Evolutionary conservation across 1,140 invertebrate genomes (phyloP).

Genomic region (Acyrthosiphon pisum): DNA sequence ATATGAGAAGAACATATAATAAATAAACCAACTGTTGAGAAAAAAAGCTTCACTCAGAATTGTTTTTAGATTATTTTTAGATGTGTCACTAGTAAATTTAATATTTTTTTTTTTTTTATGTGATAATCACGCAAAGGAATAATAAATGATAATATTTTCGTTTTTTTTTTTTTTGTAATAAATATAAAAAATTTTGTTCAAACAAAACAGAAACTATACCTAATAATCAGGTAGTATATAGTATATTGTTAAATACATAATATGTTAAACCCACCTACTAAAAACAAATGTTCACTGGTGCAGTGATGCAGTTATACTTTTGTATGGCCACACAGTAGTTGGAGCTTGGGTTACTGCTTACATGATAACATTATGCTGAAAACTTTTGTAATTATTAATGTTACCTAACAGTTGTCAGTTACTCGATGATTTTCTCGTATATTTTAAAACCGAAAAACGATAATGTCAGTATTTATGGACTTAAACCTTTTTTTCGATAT

Average conservation of each 20-base stretch:
- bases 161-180: not conserved
- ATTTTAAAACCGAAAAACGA: no score
- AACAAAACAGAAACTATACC: not conserved
- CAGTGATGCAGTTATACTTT: not conserved
- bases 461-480: no score
- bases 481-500: not conserved
- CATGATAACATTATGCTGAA: not conserved
- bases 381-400: not conserved
- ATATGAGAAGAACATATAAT: not conserved
- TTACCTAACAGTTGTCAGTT: not conserved
- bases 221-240: not conserved
- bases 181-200: not conserved
- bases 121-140: not conserved
- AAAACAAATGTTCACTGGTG: not conserved
- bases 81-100: not conserved
- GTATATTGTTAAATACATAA: not conserved
- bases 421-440: not conserved
- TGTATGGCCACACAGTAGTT: not conserved
- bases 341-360: not conserved
- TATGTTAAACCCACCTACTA: not conserved
- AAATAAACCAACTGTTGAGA: not conserved
- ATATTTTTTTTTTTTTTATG: not conserved
- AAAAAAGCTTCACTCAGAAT: not conserved
- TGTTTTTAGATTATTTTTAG: slow-evolving; percentile 10
- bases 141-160: not conserved